Conservation (phyloP, 2,113 vertebrate species). For the Heloderma charlesbogerti region DNA sequence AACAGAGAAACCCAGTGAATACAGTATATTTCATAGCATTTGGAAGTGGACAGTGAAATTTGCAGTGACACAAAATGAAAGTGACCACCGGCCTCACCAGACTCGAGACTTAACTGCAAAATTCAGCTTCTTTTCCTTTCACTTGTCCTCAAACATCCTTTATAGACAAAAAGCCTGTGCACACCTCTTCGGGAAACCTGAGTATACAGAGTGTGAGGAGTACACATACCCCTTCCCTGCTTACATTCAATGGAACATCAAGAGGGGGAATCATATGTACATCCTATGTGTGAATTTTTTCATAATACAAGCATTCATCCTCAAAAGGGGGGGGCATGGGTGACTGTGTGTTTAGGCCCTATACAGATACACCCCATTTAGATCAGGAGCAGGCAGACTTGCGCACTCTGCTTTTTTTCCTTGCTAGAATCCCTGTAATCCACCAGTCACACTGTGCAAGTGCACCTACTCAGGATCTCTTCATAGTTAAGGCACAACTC, state of each 20-base stretch:
- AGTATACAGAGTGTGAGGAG: not conserved
- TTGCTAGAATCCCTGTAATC: not conserved
- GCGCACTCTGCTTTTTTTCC: not conserved
- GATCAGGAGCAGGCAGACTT: not conserved
- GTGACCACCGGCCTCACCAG: not conserved
- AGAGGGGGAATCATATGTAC: not conserved
- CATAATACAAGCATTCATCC: not conserved
- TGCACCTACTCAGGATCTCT: not conserved
- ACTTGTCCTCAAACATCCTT: conserved; percentile 33
- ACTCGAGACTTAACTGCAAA: conserved; percentile 28
- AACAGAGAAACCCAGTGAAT: not conserved
- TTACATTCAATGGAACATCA: not conserved
- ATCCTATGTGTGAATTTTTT: not conserved
- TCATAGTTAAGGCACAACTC: not conserved
- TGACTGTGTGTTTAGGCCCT: not conserved
- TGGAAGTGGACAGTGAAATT: not conserved
- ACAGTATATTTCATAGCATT: not conserved
- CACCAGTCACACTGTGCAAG: not conserved
- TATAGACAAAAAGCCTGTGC: not conserved
- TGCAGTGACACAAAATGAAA: conserved; percentile 41
- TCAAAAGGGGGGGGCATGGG: not conserved
- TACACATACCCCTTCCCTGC: not conserved
- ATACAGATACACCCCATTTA: not conserved
- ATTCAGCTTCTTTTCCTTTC: conserved; percentile 11
- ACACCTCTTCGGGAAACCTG: not conserved